These are phyloP conservation scores for Azemiops feae DNA, from an alignment of 2,113 vertebrate species.

Conservation along the genomic window DNA sequence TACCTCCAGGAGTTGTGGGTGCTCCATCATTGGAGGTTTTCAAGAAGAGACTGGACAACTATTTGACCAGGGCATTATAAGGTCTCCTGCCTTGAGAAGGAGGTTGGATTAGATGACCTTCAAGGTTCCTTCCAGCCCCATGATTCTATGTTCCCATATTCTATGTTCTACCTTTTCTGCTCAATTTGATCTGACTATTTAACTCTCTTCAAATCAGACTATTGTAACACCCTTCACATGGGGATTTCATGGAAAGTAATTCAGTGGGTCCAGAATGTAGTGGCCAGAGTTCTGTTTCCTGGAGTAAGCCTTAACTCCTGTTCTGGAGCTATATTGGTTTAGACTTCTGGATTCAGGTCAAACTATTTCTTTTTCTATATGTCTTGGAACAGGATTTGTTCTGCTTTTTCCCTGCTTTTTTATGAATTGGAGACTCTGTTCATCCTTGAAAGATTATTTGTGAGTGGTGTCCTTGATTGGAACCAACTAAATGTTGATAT, in stretches of 20 bases:
- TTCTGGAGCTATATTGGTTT: neutral
- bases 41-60: neutral
- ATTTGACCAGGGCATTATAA: too few species aligned
- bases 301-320: neutral
- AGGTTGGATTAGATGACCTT: neutral
- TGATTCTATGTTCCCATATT: neutral
- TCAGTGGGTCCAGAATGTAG: neutral
- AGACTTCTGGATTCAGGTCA: neutral
- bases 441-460: neutral
- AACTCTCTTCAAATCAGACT: neutral
- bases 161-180: neutral
- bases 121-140: neutral
- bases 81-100: neutral
- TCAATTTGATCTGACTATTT: neutral
- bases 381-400: neutral
- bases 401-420: neutral
- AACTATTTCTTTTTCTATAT: neutral
- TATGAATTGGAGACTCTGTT: neutral
- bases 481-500: neutral
- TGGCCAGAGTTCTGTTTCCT: neutral
- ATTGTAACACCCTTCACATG: neutral
- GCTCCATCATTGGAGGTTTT: too few species aligned
- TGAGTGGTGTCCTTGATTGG: neutral
- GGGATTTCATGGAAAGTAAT: neutral
- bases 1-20: too few species aligned